These are phyloP conservation scores for Dynastes tityus DNA, from an alignment of 2,888 invertebrate species.

Conservation along the genomic window DNA sequence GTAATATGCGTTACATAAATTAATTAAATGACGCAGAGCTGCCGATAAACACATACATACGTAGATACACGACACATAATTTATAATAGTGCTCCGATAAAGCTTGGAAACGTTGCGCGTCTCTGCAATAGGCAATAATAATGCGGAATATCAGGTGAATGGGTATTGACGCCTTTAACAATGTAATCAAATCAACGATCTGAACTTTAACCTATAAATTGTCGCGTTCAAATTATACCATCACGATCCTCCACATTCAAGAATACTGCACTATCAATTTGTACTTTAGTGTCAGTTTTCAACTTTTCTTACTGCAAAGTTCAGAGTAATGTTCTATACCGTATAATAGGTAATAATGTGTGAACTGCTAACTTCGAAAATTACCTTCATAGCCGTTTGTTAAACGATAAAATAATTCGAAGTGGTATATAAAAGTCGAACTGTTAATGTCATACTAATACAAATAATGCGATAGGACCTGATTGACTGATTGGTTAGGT, in stretches of 20 bases:
- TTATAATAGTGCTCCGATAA: not conserved
- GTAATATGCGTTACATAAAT: slow-evolving; percentile 18
- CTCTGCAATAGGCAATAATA: slow-evolving; percentile 11
- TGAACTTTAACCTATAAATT: slow-evolving; percentile 24
- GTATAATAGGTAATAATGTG: not conserved
- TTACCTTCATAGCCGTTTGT: not conserved
- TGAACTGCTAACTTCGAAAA: not conserved
- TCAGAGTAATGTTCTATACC: not conserved
- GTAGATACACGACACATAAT: not conserved
- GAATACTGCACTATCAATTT: slow-evolving; percentile 15
- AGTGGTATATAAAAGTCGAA: too few relatives aligned
- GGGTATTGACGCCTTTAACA: slow-evolving; percentile 19
- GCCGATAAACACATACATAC: slow-evolving; percentile 1
- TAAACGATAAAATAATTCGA: too few relatives aligned
- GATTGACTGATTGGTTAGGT: too few relatives aligned
- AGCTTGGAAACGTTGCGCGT: not conserved
- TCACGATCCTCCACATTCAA: not conserved
- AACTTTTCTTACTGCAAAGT: not conserved
- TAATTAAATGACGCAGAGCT: slow-evolving; percentile 14
- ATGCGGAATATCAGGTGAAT: slow-evolving; percentile 11
- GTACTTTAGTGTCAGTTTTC: not conserved
- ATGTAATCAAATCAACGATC: slow-evolving; percentile 17
- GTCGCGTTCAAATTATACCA: slow-evolving; percentile 16
- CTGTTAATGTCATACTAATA: too few relatives aligned
- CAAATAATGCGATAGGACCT: too few relatives aligned